These are phyloP conservation scores for Lasioglossum morio DNA, from an alignment of 2,888 invertebrate species.

Conservation along the genomic window DNA sequence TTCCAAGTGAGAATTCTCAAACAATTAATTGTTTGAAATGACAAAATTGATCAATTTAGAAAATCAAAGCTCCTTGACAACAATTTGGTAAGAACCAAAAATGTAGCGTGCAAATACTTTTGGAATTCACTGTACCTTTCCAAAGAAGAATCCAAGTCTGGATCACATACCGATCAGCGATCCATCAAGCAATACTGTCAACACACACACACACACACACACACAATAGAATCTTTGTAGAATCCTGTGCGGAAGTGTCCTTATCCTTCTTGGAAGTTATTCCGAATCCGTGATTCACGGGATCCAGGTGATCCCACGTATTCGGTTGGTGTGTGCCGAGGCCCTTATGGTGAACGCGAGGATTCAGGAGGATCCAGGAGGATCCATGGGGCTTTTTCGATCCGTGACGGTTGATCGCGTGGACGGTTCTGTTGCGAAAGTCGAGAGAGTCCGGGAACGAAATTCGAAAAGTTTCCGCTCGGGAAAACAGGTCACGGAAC, in stretches of 20 bases:
- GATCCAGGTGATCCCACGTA: constrained; percentile 24
- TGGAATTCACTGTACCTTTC: background rate
- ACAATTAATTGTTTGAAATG: background rate
- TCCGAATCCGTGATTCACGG: constrained; percentile 39
- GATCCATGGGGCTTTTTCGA: constrained; percentile 17
- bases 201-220: constrained; percentile 1
- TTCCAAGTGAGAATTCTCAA: too few relatives aligned
- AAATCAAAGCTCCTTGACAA: background rate
- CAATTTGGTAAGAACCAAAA: background rate
- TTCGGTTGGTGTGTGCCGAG: constrained; percentile 24
- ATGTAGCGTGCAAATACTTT: background rate
- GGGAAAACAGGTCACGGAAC: constrained; percentile 76
- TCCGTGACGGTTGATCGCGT: constrained; percentile 20
- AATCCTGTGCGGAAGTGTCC: constrained; percentile 38
- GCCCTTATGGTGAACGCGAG: constrained; percentile 47
- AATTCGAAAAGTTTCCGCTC: constrained; percentile 64
- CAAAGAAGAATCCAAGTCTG: constrained; percentile 10
- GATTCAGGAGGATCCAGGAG: constrained; percentile 21
- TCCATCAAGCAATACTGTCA: constrained; percentile 56
- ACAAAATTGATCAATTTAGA: background rate
- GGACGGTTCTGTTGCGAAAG: constrained; percentile 20
- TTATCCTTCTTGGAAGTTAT: constrained; percentile 47
- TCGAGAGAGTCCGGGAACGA: constrained; percentile 38
- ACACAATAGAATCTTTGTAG: constrained; percentile 42
- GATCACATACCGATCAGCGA: constrained; percentile 19